Evolutionary conservation across 2,113 vertebrate genomes (phyloP).

Genomic region (Sapajus apella): DNA sequence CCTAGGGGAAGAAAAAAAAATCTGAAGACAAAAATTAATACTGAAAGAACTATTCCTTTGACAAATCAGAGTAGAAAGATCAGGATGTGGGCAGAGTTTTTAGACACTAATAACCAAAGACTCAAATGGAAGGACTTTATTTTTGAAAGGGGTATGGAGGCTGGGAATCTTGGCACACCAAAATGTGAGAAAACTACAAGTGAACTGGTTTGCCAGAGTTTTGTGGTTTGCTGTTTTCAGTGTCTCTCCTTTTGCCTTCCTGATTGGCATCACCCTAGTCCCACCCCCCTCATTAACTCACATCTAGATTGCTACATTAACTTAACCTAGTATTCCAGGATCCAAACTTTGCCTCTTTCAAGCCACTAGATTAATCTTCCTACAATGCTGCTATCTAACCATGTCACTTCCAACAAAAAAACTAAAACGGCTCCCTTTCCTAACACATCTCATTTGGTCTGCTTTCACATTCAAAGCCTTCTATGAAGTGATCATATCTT

Average conservation of each 20-base stretch:
- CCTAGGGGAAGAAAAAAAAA: not conserved
- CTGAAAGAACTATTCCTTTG: conserved; percentile 2
- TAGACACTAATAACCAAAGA: not conserved
- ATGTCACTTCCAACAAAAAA: not conserved
- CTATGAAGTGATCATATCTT: not conserved
- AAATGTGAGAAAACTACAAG: not conserved
- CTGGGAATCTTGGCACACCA: not conserved
- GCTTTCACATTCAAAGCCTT: not conserved
- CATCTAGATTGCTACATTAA: not conserved
- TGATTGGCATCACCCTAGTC: not conserved
- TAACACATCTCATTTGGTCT: not conserved
- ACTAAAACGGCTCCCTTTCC: not conserved
- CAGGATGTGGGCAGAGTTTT: not conserved
- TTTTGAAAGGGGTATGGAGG: not conserved
- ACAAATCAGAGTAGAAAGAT: not conserved
- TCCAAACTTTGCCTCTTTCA: not conserved
- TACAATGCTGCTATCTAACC: not conserved
- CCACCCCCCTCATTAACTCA: not conserved
- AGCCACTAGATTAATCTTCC: not conserved
- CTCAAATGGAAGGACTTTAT: conserved; percentile 9
- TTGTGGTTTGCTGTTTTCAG: not conserved
- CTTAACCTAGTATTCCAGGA: not conserved
- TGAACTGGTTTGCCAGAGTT: not conserved
- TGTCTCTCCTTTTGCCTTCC: conserved; percentile 22
- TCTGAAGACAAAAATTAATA: not conserved